phyloP scores from a whole-genome alignment of 2,113 vertebrate genomes.

The Oceanodroma tethys region DNA sequence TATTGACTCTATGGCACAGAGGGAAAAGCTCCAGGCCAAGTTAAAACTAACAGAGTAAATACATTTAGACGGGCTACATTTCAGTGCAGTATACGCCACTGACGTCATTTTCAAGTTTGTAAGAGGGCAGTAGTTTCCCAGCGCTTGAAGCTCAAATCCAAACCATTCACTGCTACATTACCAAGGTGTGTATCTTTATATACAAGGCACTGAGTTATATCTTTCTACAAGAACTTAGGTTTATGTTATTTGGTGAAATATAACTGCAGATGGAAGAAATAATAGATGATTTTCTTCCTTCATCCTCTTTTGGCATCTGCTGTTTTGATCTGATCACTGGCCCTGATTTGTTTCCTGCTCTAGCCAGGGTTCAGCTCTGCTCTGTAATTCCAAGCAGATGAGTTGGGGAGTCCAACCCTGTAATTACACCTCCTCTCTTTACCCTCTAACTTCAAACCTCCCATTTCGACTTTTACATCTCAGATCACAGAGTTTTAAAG shows the following conservation, averaged over 20 bases:
- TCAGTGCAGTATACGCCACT: not conserved
- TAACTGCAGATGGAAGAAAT: constrained; percentile 21
- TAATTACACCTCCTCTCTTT: constrained; percentile 80
- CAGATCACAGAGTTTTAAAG: constrained; percentile 61
- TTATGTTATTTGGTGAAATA: not conserved
- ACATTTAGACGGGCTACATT: not conserved
- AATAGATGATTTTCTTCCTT: constrained; percentile 58
- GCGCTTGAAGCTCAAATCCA: not conserved
- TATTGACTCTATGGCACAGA: not conserved
- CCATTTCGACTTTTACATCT: constrained; percentile 63
- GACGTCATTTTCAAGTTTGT: not conserved
- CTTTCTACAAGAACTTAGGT: not conserved
- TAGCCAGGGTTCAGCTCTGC: constrained; percentile 79
- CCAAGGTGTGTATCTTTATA: not conserved
- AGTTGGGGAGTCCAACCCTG: constrained; percentile 75
- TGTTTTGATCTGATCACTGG: constrained; percentile 79
- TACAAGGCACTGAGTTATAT: not conserved
- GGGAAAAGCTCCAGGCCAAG: not conserved
- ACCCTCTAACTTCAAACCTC: constrained; percentile 73
- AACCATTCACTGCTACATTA: not conserved
- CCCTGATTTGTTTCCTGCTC: constrained; percentile 79
- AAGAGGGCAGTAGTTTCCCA: not conserved
- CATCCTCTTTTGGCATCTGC: constrained; percentile 73
- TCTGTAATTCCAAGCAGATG: constrained; percentile 86
- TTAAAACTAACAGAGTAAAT: not conserved